phyloP scores from a whole-genome alignment of 2,888 invertebrate genomes.

The Scaeva pyrastri region DNA sequence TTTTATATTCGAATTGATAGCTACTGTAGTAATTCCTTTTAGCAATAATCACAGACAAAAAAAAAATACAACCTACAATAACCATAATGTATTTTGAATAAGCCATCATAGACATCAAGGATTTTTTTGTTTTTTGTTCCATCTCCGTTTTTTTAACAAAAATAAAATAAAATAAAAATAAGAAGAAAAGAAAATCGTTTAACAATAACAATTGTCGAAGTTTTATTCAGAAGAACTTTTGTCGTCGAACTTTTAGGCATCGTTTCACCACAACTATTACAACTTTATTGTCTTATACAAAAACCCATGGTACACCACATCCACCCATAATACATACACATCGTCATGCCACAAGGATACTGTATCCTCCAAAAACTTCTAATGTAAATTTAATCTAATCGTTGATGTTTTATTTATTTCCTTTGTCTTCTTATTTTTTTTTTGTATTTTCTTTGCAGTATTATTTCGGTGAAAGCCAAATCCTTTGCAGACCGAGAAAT shows the following conservation, averaged over 20 bases:
- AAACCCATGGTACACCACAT: conserved; percentile 28
- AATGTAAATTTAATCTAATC: conserved; percentile 55
- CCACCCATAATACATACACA: conserved; percentile 10
- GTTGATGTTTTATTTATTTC: background rate
- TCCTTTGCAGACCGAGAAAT: conserved; percentile 98
- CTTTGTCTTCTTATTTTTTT: conserved; percentile 81
- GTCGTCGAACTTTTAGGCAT: background rate
- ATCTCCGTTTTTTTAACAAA: background rate
- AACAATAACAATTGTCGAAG: background rate
- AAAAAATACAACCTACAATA: background rate
- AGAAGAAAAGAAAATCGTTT: background rate
- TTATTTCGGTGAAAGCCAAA: conserved; percentile 98
- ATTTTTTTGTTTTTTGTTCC: background rate
- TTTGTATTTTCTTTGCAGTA: conserved; percentile 90
- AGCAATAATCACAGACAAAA: background rate
- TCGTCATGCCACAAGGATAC: background rate
- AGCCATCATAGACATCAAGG: background rate
- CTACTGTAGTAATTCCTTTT: conserved; percentile 1
- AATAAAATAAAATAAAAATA: background rate
- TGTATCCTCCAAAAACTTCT: background rate
- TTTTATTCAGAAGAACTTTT: conserved; percentile 2
- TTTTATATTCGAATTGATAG: conserved; percentile 15
- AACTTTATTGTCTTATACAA: background rate
- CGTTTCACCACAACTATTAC: background rate
- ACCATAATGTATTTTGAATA: background rate